phyloP scores from a whole-genome alignment of 2,888 invertebrate species.

The Sinohyriopsis cumingii region DNA sequence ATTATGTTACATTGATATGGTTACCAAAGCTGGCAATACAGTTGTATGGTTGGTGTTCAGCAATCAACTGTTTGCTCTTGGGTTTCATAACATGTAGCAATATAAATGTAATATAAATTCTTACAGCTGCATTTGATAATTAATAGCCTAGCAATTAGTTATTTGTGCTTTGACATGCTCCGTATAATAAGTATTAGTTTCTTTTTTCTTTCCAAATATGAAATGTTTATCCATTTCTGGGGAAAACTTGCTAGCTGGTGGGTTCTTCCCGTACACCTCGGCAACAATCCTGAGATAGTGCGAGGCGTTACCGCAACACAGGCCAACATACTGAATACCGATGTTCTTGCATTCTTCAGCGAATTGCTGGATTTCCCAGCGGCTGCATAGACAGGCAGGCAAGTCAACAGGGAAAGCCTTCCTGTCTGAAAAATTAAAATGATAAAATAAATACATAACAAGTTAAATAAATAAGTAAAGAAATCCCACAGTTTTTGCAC shows the following conservation, averaged over 20 bases:
- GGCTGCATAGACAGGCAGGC: constrained; percentile 40
- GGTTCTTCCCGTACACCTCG: constrained; percentile 49
- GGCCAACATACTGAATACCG: constrained; percentile 60
- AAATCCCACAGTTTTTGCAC: no score
- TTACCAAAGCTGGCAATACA: no score
- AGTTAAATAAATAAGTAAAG: no score
- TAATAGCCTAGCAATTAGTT: constrained; percentile 2
- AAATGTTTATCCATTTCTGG: constrained; percentile 48
- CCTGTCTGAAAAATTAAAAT: constrained; percentile 39
- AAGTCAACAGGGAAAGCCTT: constrained; percentile 54
- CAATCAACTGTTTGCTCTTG: no score
- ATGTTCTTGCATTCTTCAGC: constrained; percentile 50
- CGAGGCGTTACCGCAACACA: constrained; percentile 64
- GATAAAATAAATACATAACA: background rate
- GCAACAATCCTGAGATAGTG: constrained; percentile 56
- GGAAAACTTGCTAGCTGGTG: constrained; percentile 49
- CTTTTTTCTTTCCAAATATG: constrained; percentile 37
- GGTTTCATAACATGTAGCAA: no score
- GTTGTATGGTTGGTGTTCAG: no score
- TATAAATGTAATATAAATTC: no score
- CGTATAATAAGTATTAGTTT: constrained; percentile 23
- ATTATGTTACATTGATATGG: no score
- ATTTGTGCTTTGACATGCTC: constrained; percentile 10
- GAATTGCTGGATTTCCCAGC: constrained; percentile 54
- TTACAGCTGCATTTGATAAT: no score